These are phyloP conservation scores for Caloenas nicobarica DNA, from an alignment of 2,113 vertebrate species.

Conservation along the genomic window DNA sequence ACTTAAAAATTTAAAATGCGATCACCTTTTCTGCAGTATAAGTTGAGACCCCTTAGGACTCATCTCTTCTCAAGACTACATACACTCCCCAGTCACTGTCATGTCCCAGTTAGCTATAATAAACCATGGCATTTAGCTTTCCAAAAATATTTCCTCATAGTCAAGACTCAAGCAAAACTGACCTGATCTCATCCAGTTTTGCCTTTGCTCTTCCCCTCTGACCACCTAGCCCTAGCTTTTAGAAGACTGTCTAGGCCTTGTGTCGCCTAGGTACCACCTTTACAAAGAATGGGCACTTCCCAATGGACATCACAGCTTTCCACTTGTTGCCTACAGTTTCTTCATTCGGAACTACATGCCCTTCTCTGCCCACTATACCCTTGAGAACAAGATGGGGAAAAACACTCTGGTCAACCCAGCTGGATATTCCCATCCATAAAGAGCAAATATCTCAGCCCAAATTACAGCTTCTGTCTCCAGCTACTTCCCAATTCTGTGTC, in stretches of 20 bases:
- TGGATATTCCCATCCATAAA: neutral
- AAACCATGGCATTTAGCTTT: neutral
- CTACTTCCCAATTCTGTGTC: neutral
- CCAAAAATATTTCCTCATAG: neutral
- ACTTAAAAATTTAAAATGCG: neutral
- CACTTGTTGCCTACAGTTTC: neutral
- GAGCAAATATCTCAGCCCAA: neutral
- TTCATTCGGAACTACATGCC: neutral
- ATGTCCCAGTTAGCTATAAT: neutral
- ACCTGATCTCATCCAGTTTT: neutral
- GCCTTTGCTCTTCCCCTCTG: neutral
- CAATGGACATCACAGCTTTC: neutral
- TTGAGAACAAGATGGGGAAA: neutral
- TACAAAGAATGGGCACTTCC: neutral
- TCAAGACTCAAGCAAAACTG: too few relatives aligned
- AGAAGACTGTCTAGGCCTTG: neutral
- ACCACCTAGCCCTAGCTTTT: neutral
- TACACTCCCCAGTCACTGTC: neutral
- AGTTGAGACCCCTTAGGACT: fast-evolving
- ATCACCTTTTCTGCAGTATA: neutral
- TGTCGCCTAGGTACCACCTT: neutral
- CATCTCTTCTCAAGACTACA: neutral
- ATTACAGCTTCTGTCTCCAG: neutral
- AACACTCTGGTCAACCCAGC: neutral
- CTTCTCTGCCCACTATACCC: neutral